Evolutionary conservation across 2,113 vertebrate species (phyloP).

Genomic region (Phaethornis superciliosus): DNA sequence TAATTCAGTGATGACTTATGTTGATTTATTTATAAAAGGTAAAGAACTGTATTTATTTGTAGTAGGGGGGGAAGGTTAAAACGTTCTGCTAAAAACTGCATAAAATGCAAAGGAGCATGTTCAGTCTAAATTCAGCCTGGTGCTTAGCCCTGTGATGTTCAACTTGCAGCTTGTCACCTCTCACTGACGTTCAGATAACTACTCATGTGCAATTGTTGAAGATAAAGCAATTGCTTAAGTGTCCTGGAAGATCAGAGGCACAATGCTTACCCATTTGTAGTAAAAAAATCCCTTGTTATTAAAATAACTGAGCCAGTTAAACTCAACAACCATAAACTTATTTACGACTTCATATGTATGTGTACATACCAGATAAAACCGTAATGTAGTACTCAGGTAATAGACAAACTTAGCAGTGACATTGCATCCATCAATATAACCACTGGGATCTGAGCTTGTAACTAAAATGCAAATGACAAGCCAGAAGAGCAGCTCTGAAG

Average conservation of each 20-base stretch:
- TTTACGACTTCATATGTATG: not conserved
- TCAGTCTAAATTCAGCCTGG: not conserved
- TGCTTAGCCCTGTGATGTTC: not conserved
- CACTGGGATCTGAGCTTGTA: not conserved
- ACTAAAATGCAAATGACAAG: not conserved
- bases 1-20: not conserved
- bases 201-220: not conserved
- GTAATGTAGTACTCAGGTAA: not conserved
- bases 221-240: not conserved
- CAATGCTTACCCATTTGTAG: not conserved
- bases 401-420: not conserved
- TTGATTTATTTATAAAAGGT: not conserved
- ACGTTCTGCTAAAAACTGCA: not conserved
- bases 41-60: not conserved
- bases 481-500: not conserved
- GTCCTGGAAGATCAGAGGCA: not conserved
- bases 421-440: not conserved
- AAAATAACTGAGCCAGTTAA: not conserved
- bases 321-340: not conserved
- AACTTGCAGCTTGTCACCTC: not conserved
- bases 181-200: not conserved
- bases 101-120: not conserved
- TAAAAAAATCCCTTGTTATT: not conserved
- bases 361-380: not conserved
- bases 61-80: not conserved